A percentile compares a stretch with the other conserved stretches of the same genome.
Conservation (phyloP, 2,113 vertebrate genomes). For the Onychostoma macrolepis region DNA sequence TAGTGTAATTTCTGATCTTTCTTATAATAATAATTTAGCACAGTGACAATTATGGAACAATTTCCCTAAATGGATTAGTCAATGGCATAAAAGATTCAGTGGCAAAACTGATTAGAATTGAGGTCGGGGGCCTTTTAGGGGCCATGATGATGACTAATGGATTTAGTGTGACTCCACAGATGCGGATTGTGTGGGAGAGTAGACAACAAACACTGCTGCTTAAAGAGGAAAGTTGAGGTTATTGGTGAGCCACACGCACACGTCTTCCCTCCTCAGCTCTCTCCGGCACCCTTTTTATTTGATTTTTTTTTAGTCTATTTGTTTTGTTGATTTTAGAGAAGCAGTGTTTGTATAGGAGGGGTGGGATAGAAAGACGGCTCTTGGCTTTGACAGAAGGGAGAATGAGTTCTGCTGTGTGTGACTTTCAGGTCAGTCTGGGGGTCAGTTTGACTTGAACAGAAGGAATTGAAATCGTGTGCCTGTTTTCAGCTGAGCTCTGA, state of each 20-base stretch:
- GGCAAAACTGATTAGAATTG: not conserved
- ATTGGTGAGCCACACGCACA: slow-evolving; percentile 17
- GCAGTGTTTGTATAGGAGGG: not conserved
- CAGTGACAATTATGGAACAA: not conserved
- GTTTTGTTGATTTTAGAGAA: not conserved
- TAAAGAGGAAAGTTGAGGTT: slow-evolving; percentile 18
- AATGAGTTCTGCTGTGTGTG: slow-evolving; percentile 32
- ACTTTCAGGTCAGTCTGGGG: slow-evolving; percentile 36
- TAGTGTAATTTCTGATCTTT: not conserved
- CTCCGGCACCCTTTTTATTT: not conserved
- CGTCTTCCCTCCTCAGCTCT: not conserved
- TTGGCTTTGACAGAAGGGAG: slow-evolving; percentile 48
- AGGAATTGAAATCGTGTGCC: slow-evolving; percentile 9
- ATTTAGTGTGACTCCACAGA: not conserved
- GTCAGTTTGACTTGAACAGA: slow-evolving; percentile 23
- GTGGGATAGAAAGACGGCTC: not conserved
- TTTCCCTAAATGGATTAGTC: not conserved
- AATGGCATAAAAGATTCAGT: not conserved
- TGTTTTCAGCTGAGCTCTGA: slow-evolving; percentile 7
- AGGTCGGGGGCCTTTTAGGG: not conserved
- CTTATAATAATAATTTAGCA: not conserved
- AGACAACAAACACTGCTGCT: slow-evolving; percentile 12
- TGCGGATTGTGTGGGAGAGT: slow-evolving; percentile 28
- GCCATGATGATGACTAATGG: not conserved
- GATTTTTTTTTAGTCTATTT: not conserved